phyloP scores from a whole-genome alignment of 2,888 invertebrate species.

The Orthosia gracilis region DNA sequence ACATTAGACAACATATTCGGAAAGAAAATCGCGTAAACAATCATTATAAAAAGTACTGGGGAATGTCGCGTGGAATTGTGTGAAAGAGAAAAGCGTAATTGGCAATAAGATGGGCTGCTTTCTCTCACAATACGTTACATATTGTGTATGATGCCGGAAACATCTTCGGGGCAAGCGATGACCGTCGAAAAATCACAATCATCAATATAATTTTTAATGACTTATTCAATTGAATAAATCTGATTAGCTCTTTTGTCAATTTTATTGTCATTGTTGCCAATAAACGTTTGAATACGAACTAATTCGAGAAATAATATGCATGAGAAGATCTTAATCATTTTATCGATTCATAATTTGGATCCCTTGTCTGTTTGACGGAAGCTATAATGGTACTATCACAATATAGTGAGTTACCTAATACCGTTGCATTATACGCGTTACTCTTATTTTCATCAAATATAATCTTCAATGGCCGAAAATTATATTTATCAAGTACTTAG shows the following conservation, averaged over 20 bases:
- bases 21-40: conserved; percentile 56
- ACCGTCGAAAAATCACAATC: conserved; percentile 58
- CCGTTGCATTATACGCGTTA: neutral
- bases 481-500: neutral
- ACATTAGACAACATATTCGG: conserved; percentile 38
- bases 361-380: conserved; percentile 32
- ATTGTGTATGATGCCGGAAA: conserved; percentile 67
- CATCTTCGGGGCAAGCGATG: conserved; percentile 61
- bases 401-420: conserved; percentile 14
- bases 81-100: conserved; percentile 79
- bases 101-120: conserved; percentile 77
- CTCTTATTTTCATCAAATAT: conserved; percentile 8
- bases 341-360: conserved; percentile 35
- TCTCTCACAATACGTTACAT: conserved; percentile 73
- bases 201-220: conserved; percentile 53
- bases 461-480: neutral
- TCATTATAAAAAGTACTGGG: conserved; percentile 62
- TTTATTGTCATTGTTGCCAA: conserved; percentile 40
- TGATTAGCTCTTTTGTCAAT: conserved; percentile 57
- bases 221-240: conserved; percentile 56
- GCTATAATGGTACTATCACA: conserved; percentile 33
- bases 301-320: conserved; percentile 37
- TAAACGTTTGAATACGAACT: conserved; percentile 53
- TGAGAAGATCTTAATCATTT: conserved; percentile 28
- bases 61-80: conserved; percentile 71